Evolutionary conservation across 2,888 invertebrate species (phyloP).

Genomic region (Melieria crassipennis): DNA sequence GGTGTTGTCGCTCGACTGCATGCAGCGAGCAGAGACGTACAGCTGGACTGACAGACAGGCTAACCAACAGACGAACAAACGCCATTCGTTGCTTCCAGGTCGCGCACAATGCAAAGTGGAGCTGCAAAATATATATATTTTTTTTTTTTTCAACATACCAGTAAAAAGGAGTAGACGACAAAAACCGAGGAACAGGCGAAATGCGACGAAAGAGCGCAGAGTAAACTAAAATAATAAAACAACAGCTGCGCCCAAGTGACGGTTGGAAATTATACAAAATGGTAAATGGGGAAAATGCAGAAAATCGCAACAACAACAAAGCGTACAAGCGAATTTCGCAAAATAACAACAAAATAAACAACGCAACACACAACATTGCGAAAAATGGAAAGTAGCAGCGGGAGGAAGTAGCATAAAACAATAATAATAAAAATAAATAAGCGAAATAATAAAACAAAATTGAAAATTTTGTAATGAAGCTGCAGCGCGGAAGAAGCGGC

Average conservation of each 20-base stretch:
- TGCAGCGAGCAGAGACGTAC: neutral
- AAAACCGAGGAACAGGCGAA: conserved; percentile 37
- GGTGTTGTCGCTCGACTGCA: conserved; percentile 47
- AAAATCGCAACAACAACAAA: conserved; percentile 43
- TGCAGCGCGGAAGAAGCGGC: conserved; percentile 34
- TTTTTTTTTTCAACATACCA: neutral
- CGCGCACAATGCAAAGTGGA: conserved; percentile 42
- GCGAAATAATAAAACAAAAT: conserved; percentile 57
- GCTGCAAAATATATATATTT: conserved; percentile 43
- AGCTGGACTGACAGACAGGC: conserved; percentile 2
- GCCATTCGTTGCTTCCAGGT: neutral
- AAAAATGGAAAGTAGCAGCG: neutral
- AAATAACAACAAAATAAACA: conserved; percentile 13
- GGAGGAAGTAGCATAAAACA: conserved; percentile 28
- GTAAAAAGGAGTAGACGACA: conserved; percentile 35
- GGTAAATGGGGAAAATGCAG: conserved; percentile 33
- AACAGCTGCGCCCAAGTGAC: conserved; percentile 25
- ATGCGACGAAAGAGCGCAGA: conserved; percentile 16
- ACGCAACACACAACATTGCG: conserved; percentile 18
- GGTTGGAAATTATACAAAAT: conserved; percentile 6
- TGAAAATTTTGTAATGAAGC: conserved; percentile 60
- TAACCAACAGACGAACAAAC: conserved; percentile 14
- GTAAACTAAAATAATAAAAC: conserved; percentile 41
- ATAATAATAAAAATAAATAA: conserved; percentile 39
- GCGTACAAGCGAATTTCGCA: neutral